Evolutionary conservation across 2,113 vertebrate genomes (phyloP), one percentile per base, ranked within the genome.

Genomic region (Rhabdomys dilectus): DNA sequence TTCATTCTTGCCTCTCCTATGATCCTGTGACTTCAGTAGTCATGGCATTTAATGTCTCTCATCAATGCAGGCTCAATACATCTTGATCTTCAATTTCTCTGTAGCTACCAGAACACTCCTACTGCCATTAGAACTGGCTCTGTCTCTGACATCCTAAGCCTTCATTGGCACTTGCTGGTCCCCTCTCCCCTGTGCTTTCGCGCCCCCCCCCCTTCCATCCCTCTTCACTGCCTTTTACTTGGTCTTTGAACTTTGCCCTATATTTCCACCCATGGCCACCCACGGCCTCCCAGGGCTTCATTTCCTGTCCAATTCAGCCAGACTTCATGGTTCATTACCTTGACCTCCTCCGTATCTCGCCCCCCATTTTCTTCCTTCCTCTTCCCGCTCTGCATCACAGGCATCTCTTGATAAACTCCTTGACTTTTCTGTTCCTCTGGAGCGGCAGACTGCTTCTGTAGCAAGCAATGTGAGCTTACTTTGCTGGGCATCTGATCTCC

Each of bases 361-460:
- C 2, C 19, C 48, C 10, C 1, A 17, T 68, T 42, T 48, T 34
- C 45, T 42, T 0, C 39, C 58, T 86, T 62, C 48, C 56, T 39
- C 4, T 29, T 12, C 4, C 26, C 0, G 4, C 26, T 1, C 34
- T 4, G n/a, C 2, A 19, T 58, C 34, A 48, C 64, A 60, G 11
- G 17, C 26, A 11, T 53, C 68, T n/a, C 48, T 60, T 45, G 36
- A 26, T 62, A 3, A n/a, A 2, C 5, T 4, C 3, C 22, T 56
- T 84, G 42, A 7, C 51, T n/a, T 82, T 58, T 17, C 48, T 68
- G 51, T 22, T 36, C 29, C 12, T 90, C 10, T 24, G 13, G 39
- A 75, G 13, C 66, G 15, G 9, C n/a, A 48, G 70, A 78, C 26
- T 60, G 70, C 36, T 89, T 70, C 42, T 75, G 45, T 42, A 87